phyloP scores from a whole-genome alignment of 2,113 vertebrate species.

The Myotis brandtii region DNA sequence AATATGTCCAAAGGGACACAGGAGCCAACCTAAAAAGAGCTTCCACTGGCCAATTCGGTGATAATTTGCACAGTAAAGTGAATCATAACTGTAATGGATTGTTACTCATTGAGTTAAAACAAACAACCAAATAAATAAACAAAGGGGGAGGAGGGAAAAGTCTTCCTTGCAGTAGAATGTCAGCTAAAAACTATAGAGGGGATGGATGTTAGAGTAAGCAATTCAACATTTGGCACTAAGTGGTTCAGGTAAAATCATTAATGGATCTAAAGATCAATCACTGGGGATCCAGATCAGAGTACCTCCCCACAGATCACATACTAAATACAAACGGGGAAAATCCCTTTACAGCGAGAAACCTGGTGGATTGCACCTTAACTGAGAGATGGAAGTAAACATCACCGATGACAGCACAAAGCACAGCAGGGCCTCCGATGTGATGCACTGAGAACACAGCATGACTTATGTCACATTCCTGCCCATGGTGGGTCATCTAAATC shows the following conservation, averaged over 20 bases:
- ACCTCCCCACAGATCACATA: not conserved
- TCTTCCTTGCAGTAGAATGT: not conserved
- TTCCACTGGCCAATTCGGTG: not conserved
- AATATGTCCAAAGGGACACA: not conserved
- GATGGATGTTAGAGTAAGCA: not conserved
- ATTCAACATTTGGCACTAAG: constrained; percentile 4
- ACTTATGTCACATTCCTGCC: no score
- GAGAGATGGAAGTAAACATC: not conserved
- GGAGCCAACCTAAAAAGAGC: not conserved
- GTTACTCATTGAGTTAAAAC: constrained; percentile 15
- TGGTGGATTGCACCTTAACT: not conserved
- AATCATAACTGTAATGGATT: constrained; percentile 17
- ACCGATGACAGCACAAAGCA: not conserved
- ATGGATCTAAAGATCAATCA: not conserved
- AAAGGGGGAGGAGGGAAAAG: not conserved
- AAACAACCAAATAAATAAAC: constrained; percentile 3
- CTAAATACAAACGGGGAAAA: not conserved
- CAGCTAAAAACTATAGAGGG: not conserved
- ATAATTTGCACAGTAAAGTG: constrained; percentile 10
- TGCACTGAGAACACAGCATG: not conserved
- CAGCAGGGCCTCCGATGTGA: not conserved
- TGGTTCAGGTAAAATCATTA: not conserved
- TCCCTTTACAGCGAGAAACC: not conserved
- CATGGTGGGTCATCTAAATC: not conserved
- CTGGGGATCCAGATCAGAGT: not conserved